A percentile compares a stretch with the other conserved stretches of the same genome.
Conservation (phyloP, 2,888 invertebrate genomes). For the Pollenia griseotomentosa region DNA sequence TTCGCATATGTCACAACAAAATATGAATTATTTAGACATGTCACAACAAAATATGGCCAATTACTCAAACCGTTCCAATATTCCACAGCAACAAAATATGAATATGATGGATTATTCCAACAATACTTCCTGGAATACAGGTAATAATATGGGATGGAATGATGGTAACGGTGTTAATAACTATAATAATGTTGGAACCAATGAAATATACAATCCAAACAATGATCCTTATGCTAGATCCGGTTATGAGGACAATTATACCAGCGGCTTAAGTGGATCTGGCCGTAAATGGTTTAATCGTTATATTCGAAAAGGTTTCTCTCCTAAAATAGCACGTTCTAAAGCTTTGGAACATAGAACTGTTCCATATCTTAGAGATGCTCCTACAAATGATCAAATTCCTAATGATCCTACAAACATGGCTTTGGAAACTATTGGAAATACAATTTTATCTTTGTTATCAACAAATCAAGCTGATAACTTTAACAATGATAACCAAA, state of each 20-base stretch:
- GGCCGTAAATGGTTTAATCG: slow-evolving; percentile 58
- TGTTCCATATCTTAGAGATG: slow-evolving; percentile 34
- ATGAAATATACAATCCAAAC: slow-evolving; percentile 19
- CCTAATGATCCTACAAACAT: slow-evolving; percentile 29
- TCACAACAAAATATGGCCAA: slow-evolving; percentile 1
- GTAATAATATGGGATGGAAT: slow-evolving; percentile 19
- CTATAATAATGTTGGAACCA: neutral
- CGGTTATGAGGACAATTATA: slow-evolving; percentile 22
- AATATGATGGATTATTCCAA: slow-evolving; percentile 39
- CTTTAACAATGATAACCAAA: slow-evolving; percentile 31
- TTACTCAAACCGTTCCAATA: slow-evolving; percentile 10
- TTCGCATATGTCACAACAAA: neutral
- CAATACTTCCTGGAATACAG: slow-evolving; percentile 33
- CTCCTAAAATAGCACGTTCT: slow-evolving; percentile 35
- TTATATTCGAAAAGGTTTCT: slow-evolving; percentile 32
- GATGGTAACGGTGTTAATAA: neutral
- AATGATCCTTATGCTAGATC: slow-evolving; percentile 2
- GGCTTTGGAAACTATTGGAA: slow-evolving; percentile 60
- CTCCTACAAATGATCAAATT: neutral
- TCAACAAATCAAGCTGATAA: slow-evolving; percentile 17
- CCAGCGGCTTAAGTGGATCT: slow-evolving; percentile 42
- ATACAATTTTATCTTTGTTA: slow-evolving; percentile 49
- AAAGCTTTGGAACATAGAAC: slow-evolving; percentile 55
- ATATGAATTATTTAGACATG: neutral
- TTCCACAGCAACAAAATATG: slow-evolving; percentile 19